A percentile compares a stretch with the other conserved stretches of the same genome.
Conservation (phyloP, 2,797 vertebrate genomes). For the Sebastes minor region DNA sequence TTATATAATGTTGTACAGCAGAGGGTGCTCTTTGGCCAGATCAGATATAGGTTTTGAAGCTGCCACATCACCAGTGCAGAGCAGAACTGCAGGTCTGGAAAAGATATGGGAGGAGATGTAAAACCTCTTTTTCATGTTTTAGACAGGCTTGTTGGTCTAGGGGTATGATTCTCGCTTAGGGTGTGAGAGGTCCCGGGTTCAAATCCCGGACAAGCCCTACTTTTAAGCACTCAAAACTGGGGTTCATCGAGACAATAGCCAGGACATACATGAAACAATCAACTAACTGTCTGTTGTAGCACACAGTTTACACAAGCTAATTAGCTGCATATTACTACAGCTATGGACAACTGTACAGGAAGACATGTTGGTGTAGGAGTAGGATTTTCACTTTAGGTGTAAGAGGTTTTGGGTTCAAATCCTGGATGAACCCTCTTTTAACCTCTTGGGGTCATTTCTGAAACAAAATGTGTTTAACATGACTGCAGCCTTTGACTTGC, state of each 20-base stretch:
- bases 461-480: no score
- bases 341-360: no score
- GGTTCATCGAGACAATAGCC: neutral
- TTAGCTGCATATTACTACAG: neutral
- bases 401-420: no score
- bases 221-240: neutral
- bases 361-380: no score
- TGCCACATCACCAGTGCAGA: neutral
- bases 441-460: no score
- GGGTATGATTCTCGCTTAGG: constrained; percentile 85
- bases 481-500: neutral
- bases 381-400: no score
- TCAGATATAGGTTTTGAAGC: neutral
- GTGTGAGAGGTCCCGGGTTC: constrained; percentile 84
- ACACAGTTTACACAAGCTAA: neutral
- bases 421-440: no score
- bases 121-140: neutral
- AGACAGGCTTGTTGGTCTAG: constrained; percentile 80
- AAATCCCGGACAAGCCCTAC: constrained; percentile 81
- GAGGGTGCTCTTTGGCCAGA: neutral
- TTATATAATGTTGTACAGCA: neutral
- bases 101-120: neutral
- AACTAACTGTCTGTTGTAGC: neutral
- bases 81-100: neutral
- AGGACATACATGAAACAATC: neutral